Conservation (phyloP, 2,888 invertebrate species). For the Hipparchia sbordonii region DNA sequence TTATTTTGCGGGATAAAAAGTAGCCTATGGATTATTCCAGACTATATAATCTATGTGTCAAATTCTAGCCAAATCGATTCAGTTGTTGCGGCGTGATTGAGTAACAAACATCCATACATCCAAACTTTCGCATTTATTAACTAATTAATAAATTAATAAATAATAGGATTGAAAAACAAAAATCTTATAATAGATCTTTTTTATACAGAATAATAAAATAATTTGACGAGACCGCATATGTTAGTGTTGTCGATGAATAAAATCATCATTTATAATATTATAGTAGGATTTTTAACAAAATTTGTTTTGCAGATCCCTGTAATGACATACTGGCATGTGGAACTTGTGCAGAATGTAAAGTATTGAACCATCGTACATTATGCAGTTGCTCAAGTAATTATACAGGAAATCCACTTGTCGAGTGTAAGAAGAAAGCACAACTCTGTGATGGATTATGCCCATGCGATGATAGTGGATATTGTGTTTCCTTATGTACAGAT, state of each 20-base stretch:
- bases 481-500: conserved; percentile 86
- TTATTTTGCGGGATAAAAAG: no score
- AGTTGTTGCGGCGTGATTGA: no score
- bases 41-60: no score
- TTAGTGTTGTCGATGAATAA: no score
- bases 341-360: conserved; percentile 91
- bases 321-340: conserved; percentile 89
- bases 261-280: neutral
- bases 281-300: conserved; percentile 4
- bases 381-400: conserved; percentile 93
- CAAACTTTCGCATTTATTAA: no score
- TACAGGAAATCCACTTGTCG: conserved; percentile 90
- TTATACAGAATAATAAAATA: no score
- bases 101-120: no score
- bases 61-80: no score
- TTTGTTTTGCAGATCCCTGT: conserved; percentile 87
- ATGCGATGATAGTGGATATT: conserved; percentile 92
- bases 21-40: no score
- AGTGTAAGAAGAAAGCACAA: conserved; percentile 88
- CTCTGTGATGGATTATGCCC: conserved; percentile 90
- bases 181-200: no score
- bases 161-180: no score
- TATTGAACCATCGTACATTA: conserved; percentile 92
- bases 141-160: neutral
- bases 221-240: no score